Base-by-base conservation (phyloP, 2,888 invertebrate species). In the Drosophila nr. perissopoda region DNA sequence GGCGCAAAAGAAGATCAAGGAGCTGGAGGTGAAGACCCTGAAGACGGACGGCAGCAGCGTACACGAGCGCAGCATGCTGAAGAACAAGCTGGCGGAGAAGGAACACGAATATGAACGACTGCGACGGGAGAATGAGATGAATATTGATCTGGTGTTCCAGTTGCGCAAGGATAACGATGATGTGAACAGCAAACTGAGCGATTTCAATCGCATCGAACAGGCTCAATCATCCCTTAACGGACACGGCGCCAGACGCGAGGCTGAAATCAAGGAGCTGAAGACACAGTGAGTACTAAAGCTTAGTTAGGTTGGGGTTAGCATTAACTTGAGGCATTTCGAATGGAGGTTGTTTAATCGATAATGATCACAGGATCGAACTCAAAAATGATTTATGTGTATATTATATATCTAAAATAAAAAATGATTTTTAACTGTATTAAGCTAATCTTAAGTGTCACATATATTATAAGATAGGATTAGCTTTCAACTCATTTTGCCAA, bases 201-300 rank as follows among this genome's bases (percentile, higher is more conserved):
- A 98, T 92, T 97, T 96, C 92, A 96, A 97, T 90, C 96, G 96
- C 92, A 96, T 98, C 4, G 96, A 96, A 51, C 97, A 97, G 93
- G 95, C 97, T 25, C 97, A 98, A 90, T 94, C 96, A 76, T 96
- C 95, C 68, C 94, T 97, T 52, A 95, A 96, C 63, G 96, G 96
- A 3, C 97, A 97, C 83, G 96, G 96, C 65, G 94, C 95, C 0
- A 95, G 95, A 29, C 93, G 97, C 78, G 97, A 97, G 81, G 95
- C 95, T 31, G 97, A 98, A 92, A 94, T 98, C 27, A 94, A 95
- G 73, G 95, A 96, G 61, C 91, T 97, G 40, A 95, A 95, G 90
- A 94, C 94, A 59, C 95, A 95, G 94, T 95, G 89, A 90, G 90
- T 86, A 27, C 10, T 25, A 6, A 25, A 56, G 16, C 13, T 10